Base-by-base conservation (phyloP, 1,140 invertebrate species). In the Panulirus ornatus region DNA sequence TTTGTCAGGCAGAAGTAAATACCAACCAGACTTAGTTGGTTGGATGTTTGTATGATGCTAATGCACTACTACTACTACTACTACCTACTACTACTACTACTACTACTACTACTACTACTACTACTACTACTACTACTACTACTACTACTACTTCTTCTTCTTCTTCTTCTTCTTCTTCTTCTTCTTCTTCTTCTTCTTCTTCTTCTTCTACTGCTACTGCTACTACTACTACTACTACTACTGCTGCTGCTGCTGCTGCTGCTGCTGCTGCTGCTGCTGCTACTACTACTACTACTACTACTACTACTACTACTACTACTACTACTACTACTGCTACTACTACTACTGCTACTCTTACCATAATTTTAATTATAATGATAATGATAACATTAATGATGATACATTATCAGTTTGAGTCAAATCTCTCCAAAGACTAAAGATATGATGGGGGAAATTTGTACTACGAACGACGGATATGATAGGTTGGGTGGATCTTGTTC, bases 21-120 rank as follows among this genome's bases (percentile, higher is more conserved):
- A n/a, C n/a, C n/a, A n/a, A n/a, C n/a, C n/a, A n/a, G n/a, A n/a
- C n/a, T n/a, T n/a, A n/a, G n/a, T n/a, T n/a, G n/a, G n/a, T n/a
- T n/a, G n/a, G n/a, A n/a, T n/a, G n/a, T n/a, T n/a, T n/a, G n/a
- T n/a, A n/a, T n/a, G n/a, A n/a, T n/a, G n/a, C n/a, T n/a, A n/a
- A n/a, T n/a, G n/a, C 75, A 78, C 75, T 27, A 42, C 75, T 34
- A 40, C 75, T 34, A 78, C 75, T n/a, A 38, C 40, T 34, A 38
- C 40, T n/a, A 78, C 36, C 75, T 14, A 47, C 44, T 14, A 47
- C 44, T n/a, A 70, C 30, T 8, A 70, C 22, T 19, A 27, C 22
- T n/a, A 70, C 22, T 19, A 70, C 63, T 19, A 70, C 22, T 8
- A 70, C 63, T 19, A 70, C 63, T 19, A 70, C 63, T n/a, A 70